Base-by-base conservation (phyloP, 2,113 vertebrate species). In the Hyla sarda region DNA sequence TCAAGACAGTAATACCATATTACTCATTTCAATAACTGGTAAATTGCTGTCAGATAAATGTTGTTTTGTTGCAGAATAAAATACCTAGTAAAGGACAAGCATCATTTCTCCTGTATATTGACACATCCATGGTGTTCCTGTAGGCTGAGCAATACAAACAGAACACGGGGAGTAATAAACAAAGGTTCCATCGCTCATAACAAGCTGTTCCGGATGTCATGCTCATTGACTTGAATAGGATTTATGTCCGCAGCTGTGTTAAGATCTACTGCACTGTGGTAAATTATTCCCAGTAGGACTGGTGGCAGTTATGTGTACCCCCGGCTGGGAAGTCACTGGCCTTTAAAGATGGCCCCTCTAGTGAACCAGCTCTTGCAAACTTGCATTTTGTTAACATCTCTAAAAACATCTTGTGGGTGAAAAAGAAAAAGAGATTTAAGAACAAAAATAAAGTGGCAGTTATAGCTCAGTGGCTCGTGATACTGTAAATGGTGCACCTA, bases 1-100 rank as follows among this genome's bases (percentile, higher is more conserved):
- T 71, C 34, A 84, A 75, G 52, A 74, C 52, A 62, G 56, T 84
- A 76, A 84, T 84, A 65, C 37, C 52, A 84, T n/a, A 76, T 76
- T 76, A 76, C 72, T 52, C 17, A 75, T 65, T 62, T 76, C 56
- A 84, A 84, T 76, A 76, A 84, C 76, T 76, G 71, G 17, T 30
- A 83, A 37, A 56, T 73, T 73, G 21, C 28, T 56, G 11, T 32
- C 47, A 60, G 25, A 83, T 83, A 60, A 84, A 65, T 84, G 73
- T 50, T 84, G 83, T 28, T 65, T 84, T 65, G 83, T 76, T 65
- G 23, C 48, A 76, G 37, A 37, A 45, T 62, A 54, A 58, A 76
- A 47, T 48, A 62, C 34, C 69, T 58, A 50, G 25, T 48, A 77
- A 34, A 48, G 54, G 69, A 84, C 83, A 76, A 65, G 76, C 34